These are phyloP conservation scores for silkworm (Bombyx mori) DNA, from an alignment of 1,140 invertebrate genomes.

Conservation along the genomic window ASM3026992v2 NC_085107.1:13416001-13416500, in stretches of 20 bases:
- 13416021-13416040: too few species aligned
- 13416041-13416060: too few species aligned
- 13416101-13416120: conserved; percentile 24
- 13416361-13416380: too few species aligned
- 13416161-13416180: conserved; percentile 69
- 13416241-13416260: conserved; percentile 48
- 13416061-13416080: too few species aligned
- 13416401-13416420: too few species aligned
- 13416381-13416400: too few species aligned
- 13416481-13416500: too few species aligned
- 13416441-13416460: too few species aligned
- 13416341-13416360: too few species aligned
- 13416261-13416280: conserved; percentile 44
- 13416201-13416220: conserved; percentile 67
- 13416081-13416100: conserved; percentile 4
- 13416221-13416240: conserved; percentile 59
- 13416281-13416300: conserved; percentile 1
- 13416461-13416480: too few species aligned
- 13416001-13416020: too few species aligned
- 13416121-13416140: conserved; percentile 43
- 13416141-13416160: conserved; percentile 68
- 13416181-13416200: conserved; percentile 68
- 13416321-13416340: conserved; percentile 7
- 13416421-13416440: too few species aligned
- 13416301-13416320: conserved; percentile 18